Percentiles rank a stretch among this genome's conserved stretches.
Conservation (phyloP, 2,888 invertebrate genomes). For the Andrena fulva region DNA sequence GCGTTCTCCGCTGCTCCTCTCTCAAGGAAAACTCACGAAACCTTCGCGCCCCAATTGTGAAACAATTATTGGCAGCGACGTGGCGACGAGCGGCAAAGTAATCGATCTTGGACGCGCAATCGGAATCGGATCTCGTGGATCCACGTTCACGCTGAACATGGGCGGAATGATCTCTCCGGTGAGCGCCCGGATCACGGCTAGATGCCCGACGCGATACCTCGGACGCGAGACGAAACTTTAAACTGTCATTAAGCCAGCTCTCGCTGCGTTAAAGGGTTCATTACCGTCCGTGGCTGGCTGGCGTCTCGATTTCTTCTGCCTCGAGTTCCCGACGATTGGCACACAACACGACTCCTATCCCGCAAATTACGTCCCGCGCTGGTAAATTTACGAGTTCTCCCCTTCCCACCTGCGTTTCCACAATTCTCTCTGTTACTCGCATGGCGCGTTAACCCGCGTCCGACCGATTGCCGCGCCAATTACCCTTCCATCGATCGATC, state of each 20-base stretch:
- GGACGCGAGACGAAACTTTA: constrained; percentile 72
- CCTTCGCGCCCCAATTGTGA: constrained; percentile 3
- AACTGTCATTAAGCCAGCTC: constrained; percentile 72
- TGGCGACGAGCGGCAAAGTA: constrained; percentile 45
- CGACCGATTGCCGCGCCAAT: constrained; percentile 21
- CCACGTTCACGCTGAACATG: constrained; percentile 47
- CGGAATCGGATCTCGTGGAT: constrained; percentile 50
- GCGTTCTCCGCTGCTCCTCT: not conserved
- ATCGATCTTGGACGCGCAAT: constrained; percentile 62
- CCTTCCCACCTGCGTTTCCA: not conserved
- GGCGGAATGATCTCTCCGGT: constrained; percentile 29
- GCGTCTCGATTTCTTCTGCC: constrained; percentile 62
- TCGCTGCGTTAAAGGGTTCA: constrained; percentile 69
- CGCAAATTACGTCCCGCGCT: constrained; percentile 56
- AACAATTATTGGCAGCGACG: too few species aligned
- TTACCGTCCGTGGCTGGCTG: constrained; percentile 58
- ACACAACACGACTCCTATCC: constrained; percentile 46
- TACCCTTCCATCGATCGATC: constrained; percentile 32
- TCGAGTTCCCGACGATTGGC: constrained; percentile 28
- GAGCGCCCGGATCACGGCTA: constrained; percentile 61
- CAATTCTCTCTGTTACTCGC: not conserved
- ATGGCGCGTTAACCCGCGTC: constrained; percentile 26
- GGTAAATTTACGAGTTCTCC: constrained; percentile 60
- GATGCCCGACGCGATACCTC: constrained; percentile 67
- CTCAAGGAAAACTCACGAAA: constrained; percentile 12